Base-by-base conservation (phyloP, 2,797 vertebrate genomes). In the Sebastes trivittatus region DNA sequence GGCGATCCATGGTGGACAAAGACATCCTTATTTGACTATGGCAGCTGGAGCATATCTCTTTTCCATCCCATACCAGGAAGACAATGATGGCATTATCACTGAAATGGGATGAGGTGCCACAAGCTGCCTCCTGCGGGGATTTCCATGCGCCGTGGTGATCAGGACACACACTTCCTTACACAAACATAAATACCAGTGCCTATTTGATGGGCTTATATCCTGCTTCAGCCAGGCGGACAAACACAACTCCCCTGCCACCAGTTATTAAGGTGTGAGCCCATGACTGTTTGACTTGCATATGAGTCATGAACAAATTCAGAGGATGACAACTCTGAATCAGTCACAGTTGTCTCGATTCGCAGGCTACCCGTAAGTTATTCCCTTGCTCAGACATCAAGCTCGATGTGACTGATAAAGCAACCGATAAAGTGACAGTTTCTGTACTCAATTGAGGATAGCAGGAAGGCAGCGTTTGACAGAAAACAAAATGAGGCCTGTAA, bases 31-130 rank as follows among this genome's bases (percentile, higher is more conserved):
- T 93, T 88, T 91, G 72, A 75, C 82, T 86, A 81, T 64, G 75
- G 34, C 72, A 70, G 58, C 65, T 22, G 70, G 74, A 76, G 81
- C 66, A 75, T 10, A 72, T 60, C 71, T 89, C 67, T 90, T 92
- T 93, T 90, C 73, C 88, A 91, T 87, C 80, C 54, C 49, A 78
- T 70, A 72, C 87, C 74, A 82, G 72, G 64, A 69, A 70, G 68
- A 90, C 89, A 93, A 87, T 84, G 88, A 87, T 84, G 81, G 77
- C 85, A 89, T 93, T 90, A 89, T 93, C 82, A 87, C 60, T 72
- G 83, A 81, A 84, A 81, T 80, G 58, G 82, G 67, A 88, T 76
- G 82, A 86, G 80, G 77, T 86, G 77, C 77, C 69, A 75, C 83
- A 78, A 82, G 69, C 69, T 88, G 59, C 68, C 77, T 75, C 80